A percentile compares a stretch with the other conserved stretches of the same genome.
Conservation (phyloP, 2,888 invertebrate genomes). For the Pteria penguin region DNA sequence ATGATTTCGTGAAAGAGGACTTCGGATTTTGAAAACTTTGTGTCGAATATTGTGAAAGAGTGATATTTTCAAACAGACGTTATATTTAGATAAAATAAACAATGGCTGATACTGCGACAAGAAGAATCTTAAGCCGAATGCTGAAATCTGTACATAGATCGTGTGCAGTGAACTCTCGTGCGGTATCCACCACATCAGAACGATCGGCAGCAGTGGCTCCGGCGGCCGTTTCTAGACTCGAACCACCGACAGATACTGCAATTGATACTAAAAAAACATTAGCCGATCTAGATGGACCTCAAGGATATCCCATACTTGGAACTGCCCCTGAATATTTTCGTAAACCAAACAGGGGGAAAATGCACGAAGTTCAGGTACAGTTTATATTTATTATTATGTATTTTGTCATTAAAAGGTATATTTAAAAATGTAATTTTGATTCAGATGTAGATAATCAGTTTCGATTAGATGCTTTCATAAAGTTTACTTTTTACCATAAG, state of each 20-base stretch:
- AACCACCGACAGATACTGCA: not conserved
- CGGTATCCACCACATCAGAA: not conserved
- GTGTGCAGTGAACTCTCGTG: not conserved
- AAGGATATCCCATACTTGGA: conserved; percentile 74
- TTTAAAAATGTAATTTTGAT: too few species aligned
- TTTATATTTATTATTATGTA: not conserved
- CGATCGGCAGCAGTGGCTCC: not conserved
- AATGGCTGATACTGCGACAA: not conserved
- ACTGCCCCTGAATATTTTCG: conserved; percentile 75
- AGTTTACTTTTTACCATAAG: too few species aligned
- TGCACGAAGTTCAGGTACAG: conserved; percentile 77
- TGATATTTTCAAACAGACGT: not conserved
- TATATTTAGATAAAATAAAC: not conserved
- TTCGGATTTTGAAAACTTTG: not conserved
- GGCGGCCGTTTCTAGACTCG: not conserved
- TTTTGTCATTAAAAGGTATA: too few species aligned
- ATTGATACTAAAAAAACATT: conserved; percentile 50
- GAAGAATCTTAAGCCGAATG: not conserved
- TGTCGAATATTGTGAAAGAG: not conserved
- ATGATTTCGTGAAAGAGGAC: not conserved
- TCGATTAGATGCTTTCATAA: too few species aligned
- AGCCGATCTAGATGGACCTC: conserved; percentile 73
- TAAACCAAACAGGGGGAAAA: conserved; percentile 73
- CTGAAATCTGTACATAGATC: not conserved
- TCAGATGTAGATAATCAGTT: too few species aligned